Conservation (phyloP, 2,113 vertebrate genomes). For the Callospermophilus lateralis region DNA sequence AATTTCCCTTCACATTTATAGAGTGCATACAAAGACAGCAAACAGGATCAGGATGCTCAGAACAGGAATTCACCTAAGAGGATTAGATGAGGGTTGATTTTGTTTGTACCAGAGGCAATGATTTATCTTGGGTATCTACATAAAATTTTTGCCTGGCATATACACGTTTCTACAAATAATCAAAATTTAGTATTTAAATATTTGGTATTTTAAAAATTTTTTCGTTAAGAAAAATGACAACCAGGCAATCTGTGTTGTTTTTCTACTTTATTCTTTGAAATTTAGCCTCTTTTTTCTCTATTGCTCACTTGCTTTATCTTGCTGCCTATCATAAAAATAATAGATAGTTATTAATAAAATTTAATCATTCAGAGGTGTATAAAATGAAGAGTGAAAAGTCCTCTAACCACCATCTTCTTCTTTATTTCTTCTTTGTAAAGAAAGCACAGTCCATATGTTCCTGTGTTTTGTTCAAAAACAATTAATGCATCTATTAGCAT, state of each 20-base stretch:
- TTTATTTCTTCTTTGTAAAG: not conserved
- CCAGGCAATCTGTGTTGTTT: not conserved
- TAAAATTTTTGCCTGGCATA: not conserved
- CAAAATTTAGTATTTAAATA: constrained; percentile 19
- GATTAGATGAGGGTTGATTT: not conserved
- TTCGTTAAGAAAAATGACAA: not conserved
- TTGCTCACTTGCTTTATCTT: not conserved
- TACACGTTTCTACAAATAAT: not conserved
- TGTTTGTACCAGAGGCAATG: not conserved
- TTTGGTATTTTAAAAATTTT: not conserved
- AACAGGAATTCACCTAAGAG: not conserved
- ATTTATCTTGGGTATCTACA: not conserved
- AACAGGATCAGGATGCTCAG: not conserved
- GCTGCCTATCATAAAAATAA: not conserved
- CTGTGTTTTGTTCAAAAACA: not conserved
- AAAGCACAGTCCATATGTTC: not conserved
- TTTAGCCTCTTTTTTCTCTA: not conserved
- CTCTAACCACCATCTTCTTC: not conserved
- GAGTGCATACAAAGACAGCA: not conserved
- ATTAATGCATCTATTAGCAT: not conserved
- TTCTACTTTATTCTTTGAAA: not conserved
- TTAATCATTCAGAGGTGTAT: not conserved
- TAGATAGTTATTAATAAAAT: not conserved
- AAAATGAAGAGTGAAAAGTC: not conserved
- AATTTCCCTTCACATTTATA: not conserved